phyloP scores from a whole-genome alignment of 2,797 vertebrate species.

The Threskiornis aethiopicus region DNA sequence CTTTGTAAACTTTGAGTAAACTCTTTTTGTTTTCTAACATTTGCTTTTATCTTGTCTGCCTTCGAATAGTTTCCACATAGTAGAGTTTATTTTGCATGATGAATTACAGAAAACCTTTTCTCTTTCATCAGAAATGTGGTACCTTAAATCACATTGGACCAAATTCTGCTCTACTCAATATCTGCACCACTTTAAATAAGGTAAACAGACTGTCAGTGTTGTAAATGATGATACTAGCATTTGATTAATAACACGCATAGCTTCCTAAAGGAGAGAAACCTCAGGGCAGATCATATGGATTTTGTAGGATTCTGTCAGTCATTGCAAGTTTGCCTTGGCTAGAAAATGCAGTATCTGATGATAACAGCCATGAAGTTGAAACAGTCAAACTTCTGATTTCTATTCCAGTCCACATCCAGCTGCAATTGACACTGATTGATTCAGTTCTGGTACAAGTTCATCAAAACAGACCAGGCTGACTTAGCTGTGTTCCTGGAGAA shows the following conservation, averaged over 20 bases:
- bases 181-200: not conserved
- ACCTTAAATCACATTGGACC: constrained; percentile 1
- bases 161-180: not conserved
- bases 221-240: not conserved
- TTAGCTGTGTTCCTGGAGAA: not conserved
- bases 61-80: not conserved
- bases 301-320: not conserved
- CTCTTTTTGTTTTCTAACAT: not conserved
- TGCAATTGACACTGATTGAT: not conserved
- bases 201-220: not conserved
- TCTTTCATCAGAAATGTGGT: not conserved
- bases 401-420: not conserved
- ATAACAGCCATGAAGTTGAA: not conserved
- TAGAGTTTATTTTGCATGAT: not conserved
- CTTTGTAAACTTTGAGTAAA: not conserved
- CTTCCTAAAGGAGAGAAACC: not conserved
- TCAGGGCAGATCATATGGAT: not conserved
- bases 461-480: not conserved
- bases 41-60: not conserved
- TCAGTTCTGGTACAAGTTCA: not conserved
- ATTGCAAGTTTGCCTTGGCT: not conserved
- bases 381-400: not conserved
- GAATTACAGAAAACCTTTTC: not conserved
- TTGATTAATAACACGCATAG: not conserved
- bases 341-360: not conserved